Conservation (phyloP, 2,113 vertebrate species). For the Sinocyclocheilus grahami region DNA sequence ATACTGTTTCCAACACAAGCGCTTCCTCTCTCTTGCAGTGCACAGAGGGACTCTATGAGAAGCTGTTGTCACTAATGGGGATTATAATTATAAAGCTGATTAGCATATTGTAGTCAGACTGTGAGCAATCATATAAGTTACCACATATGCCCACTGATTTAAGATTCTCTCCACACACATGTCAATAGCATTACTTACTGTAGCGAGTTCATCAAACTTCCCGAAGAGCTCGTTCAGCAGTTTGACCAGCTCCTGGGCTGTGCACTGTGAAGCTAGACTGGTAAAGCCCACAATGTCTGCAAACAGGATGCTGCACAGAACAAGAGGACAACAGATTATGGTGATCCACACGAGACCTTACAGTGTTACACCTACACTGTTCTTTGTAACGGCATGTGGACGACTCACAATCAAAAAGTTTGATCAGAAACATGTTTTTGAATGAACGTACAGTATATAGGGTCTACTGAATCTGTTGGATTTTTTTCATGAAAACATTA, state of each 20-base stretch:
- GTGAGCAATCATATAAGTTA: conserved; percentile 5
- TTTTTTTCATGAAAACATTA: neutral
- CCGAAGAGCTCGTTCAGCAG: conserved; percentile 97
- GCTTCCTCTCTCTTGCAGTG: neutral
- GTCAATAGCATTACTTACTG: conserved; percentile 78
- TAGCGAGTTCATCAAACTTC: conserved; percentile 97
- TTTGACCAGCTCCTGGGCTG: conserved; percentile 97
- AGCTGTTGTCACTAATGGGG: neutral
- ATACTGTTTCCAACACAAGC: neutral
- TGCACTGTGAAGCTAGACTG: conserved; percentile 95
- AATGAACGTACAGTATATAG: neutral
- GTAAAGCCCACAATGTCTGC: conserved; percentile 99
- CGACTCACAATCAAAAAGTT: neutral
- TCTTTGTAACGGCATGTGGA: neutral
- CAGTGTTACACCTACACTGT: neutral
- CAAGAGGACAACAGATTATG: conserved; percentile 14
- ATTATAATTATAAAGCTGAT: conserved; percentile 9
- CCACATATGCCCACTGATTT: neutral
- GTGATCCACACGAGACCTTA: neutral
- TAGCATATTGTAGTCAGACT: conserved; percentile 4
- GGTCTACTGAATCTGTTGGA: neutral
- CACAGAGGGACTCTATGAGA: neutral
- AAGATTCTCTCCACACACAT: neutral
- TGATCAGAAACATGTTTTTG: neutral
- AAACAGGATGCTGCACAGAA: conserved; percentile 89